phyloP scores from a whole-genome alignment of 2,797 vertebrate species.

The Sardinella longiceps region DNA sequence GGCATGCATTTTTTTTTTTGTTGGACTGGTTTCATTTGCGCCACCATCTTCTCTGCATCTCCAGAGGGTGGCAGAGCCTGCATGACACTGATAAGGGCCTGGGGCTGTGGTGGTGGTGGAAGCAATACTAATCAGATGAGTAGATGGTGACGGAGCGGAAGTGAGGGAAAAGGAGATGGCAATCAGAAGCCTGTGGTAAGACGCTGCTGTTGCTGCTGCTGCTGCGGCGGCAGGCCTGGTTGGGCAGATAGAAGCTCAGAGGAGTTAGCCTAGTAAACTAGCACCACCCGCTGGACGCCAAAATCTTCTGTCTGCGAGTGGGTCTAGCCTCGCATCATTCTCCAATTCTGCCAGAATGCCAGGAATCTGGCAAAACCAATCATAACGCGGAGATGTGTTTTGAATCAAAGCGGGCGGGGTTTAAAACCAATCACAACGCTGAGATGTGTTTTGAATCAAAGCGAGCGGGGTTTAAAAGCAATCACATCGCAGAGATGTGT shows the following conservation, averaged over 20 bases:
- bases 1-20: background rate
- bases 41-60: background rate
- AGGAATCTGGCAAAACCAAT: no score
- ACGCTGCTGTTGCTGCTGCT: background rate
- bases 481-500: no score
- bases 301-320: no score
- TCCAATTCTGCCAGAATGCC: no score
- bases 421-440: no score
- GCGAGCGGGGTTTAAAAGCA: no score
- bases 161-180: background rate
- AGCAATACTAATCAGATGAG: background rate
- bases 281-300: no score
- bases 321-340: no score
- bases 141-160: background rate
- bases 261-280: no score
- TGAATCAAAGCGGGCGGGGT: no score
- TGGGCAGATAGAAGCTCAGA: background rate
- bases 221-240: background rate
- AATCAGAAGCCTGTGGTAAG: background rate
- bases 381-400: no score
- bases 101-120: background rate
- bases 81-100: constrained; percentile 13
- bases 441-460: no score
- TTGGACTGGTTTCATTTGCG: background rate
- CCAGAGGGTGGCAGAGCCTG: background rate